Conservation (phyloP, 2,888 invertebrate species). For the Malthinus seriepunctatus region DNA sequence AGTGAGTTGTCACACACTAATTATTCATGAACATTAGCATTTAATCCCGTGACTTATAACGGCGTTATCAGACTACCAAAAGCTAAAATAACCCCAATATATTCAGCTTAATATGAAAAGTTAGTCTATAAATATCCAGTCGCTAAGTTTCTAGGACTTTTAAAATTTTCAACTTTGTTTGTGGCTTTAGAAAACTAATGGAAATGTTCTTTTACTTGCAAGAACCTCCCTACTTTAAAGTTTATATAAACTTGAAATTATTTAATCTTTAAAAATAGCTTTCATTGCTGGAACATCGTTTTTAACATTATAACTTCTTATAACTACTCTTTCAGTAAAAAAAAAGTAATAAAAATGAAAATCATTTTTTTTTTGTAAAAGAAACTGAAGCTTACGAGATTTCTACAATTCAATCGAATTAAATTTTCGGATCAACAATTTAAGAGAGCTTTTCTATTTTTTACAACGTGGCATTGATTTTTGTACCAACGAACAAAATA, state of each 20-base stretch:
- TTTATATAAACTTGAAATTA: slow-evolving; percentile 14
- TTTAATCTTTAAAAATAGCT: slow-evolving; percentile 13
- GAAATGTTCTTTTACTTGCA: slow-evolving; percentile 14
- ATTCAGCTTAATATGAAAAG: slow-evolving; percentile 32
- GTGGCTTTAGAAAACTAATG: slow-evolving; percentile 22
- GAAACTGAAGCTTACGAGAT: no score
- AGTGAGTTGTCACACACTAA: slow-evolving; percentile 15
- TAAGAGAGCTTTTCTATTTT: no score
- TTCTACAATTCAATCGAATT: no score
- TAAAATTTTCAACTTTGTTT: slow-evolving; percentile 22
- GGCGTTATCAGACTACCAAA: slow-evolving; percentile 24
- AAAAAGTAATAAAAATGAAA: no score
- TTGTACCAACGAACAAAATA: no score
- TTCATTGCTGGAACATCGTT: neutral
- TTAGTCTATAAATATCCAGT: slow-evolving; percentile 29
- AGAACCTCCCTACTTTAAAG: slow-evolving; percentile 15
- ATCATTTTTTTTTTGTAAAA: no score
- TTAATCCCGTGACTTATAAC: slow-evolving; percentile 24
- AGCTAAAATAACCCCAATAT: slow-evolving; percentile 27
- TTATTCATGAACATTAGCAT: slow-evolving; percentile 23
- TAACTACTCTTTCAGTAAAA: no score
- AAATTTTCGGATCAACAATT: no score
- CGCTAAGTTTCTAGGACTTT: slow-evolving; percentile 21
- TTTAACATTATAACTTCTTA: no score
- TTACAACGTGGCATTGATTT: no score